phyloP scores from a whole-genome alignment of 2,113 vertebrate genomes.

The Callipepla squamata region DNA sequence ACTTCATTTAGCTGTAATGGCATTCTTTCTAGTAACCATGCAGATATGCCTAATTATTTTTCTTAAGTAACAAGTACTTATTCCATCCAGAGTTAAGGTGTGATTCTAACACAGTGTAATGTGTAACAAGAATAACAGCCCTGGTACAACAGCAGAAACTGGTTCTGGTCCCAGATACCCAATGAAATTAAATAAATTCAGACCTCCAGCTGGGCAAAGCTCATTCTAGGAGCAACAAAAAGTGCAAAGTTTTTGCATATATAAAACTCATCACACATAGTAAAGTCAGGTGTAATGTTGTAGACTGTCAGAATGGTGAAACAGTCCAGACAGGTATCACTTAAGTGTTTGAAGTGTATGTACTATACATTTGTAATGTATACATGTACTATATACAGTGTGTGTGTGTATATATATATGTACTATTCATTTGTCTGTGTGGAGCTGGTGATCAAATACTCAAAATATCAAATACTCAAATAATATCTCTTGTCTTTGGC shows the following conservation, averaged over 20 bases:
- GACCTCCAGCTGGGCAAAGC: not conserved
- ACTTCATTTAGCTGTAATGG: not conserved
- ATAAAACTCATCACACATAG: not conserved
- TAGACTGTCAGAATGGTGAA: not conserved
- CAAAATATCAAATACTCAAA: too few species aligned
- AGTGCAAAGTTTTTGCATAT: not conserved
- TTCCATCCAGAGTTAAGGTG: not conserved
- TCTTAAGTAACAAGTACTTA: not conserved
- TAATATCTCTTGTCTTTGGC: too few species aligned
- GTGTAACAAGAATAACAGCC: not conserved
- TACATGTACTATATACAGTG: too few species aligned
- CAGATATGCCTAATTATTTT: not conserved
- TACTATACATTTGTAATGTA: too few species aligned
- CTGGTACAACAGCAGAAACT: not conserved
- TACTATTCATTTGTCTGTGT: too few species aligned
- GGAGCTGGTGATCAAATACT: too few species aligned
- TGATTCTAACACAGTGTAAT: fast-evolving
- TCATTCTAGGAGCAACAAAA: not conserved
- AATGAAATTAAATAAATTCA: not conserved
- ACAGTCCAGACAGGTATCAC: too few species aligned
- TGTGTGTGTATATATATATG: too few species aligned
- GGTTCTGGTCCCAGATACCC: not conserved
- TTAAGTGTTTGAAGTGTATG: too few species aligned
- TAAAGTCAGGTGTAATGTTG: not conserved
- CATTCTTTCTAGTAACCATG: not conserved